Evolutionary conservation across 2,888 invertebrate species (phyloP), one percentile per base, ranked within the genome.

Genomic region (Thumatha senex): DNA sequence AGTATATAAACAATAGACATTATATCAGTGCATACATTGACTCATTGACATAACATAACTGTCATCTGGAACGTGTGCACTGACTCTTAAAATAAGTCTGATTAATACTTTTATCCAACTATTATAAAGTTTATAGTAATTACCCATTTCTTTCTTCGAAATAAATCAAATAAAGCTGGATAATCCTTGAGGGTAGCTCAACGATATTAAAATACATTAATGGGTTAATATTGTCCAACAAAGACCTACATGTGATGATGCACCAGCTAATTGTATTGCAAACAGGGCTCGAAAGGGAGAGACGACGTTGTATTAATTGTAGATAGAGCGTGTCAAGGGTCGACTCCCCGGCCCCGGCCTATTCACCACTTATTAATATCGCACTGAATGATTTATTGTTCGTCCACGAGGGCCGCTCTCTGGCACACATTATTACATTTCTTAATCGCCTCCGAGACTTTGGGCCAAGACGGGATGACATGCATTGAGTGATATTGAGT

Each of bases 321-420:
- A 42, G 8, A 31, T 35, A 49, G 39, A 49, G 34, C 40, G 34
- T 33, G 40, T 34, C 40, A 40, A 15, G 41, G 48, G 42, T 42
- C 47, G 40, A n/a, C 7, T 18, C 34, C 29, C 11, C 12, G 45
- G 14, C 30, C 31, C 47, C 18, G 31, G 38, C 15, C 48, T 48
- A 64, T 52, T 47, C 67, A 63, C 67, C 57, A 54, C 57, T 63
- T 50, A 60, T 67, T 64, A 63, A 64, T 63, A 55, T 63, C 41
- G 49, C 48, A 44, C 46, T 46, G 43, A 49, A 47, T 58, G 64
- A 64, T 67, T 60, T 64, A 64, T 64, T 53, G 64, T 46, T 13
- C 35, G 40, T 38, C 14, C 53, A 63, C 54, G 67, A 59, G 44
- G 60, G 42, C 42, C 43, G 47, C 43, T 47, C 45, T 45, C 39